phyloP scores from a whole-genome alignment of 2,888 invertebrate genomes.

The Mimachlamys varia region DNA sequence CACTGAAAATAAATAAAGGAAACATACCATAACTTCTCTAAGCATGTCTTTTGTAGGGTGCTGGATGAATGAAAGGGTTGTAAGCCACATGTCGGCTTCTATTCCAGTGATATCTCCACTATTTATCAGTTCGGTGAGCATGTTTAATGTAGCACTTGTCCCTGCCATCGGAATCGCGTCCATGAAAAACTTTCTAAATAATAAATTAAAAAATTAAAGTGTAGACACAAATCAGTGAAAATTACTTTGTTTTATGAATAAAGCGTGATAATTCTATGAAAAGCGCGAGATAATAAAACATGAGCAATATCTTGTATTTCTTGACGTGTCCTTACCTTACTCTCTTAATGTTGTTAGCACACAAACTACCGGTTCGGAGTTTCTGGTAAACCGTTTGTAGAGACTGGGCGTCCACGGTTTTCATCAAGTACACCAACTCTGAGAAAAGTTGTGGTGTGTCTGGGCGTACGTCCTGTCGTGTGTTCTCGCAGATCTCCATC shows the following conservation, averaged over 20 bases:
- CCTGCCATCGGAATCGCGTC: constrained; percentile 94
- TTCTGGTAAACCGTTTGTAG: constrained; percentile 72
- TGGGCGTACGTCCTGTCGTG: constrained; percentile 79
- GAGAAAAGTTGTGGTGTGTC: constrained; percentile 82
- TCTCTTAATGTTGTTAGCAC: constrained; percentile 63
- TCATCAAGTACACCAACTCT: constrained; percentile 81
- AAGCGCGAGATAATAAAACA: too few relatives aligned
- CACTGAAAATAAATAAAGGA: too few relatives aligned
- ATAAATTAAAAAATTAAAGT: background rate
- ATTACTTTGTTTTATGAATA: too few relatives aligned
- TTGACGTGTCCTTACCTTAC: constrained; percentile 64
- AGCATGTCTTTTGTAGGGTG: constrained; percentile 82
- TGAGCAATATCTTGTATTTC: too few relatives aligned
- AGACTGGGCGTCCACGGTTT: constrained; percentile 76
- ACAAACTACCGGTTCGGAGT: constrained; percentile 62
- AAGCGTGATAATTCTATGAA: too few relatives aligned
- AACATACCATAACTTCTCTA: constrained; percentile 80
- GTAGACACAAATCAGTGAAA: too few relatives aligned
- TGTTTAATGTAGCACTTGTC: constrained; percentile 90
- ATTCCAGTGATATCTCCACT: constrained; percentile 85
- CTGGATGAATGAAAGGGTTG: constrained; percentile 91
- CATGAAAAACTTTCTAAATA: constrained; percentile 87
- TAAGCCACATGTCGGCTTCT: constrained; percentile 91
- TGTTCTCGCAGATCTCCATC: constrained; percentile 67
- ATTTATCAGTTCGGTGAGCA: constrained; percentile 92